Percentiles rank a stretch among this genome's conserved stretches.
phyloP scores from a whole-genome alignment of 1,140 invertebrate species.

The Neoseiulus cucumeris region DNA sequence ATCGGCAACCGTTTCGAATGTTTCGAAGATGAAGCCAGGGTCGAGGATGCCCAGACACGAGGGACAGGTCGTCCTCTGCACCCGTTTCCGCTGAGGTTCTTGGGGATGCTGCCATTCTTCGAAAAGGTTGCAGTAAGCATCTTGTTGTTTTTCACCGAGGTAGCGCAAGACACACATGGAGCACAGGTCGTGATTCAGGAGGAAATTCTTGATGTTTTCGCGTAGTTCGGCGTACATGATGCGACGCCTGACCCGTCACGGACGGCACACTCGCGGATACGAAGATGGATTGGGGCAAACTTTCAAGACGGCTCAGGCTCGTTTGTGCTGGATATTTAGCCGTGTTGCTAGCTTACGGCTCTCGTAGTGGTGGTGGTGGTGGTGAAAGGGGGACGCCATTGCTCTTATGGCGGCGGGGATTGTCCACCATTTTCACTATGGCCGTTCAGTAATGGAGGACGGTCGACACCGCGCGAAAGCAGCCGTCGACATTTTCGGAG shows the following conservation, averaged over 20 bases:
- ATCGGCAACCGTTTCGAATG: neutral
- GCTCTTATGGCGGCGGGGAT: slow-evolving; percentile 2
- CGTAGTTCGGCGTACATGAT: slow-evolving; percentile 5
- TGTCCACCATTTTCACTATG: slow-evolving; percentile 11
- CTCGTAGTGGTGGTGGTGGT: too few relatives aligned
- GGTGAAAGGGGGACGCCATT: neutral
- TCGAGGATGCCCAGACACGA: neutral
- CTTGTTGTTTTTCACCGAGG: neutral
- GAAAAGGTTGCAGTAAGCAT: neutral
- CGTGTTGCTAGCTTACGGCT: too few relatives aligned
- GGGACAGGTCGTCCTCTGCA: neutral
- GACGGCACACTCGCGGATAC: neutral
- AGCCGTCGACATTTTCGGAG: neutral
- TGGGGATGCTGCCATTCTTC: slow-evolving; percentile 1
- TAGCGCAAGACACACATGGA: neutral
- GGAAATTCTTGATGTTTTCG: slow-evolving; percentile 10
- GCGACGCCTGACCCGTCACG: too few relatives aligned
- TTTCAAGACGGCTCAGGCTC: too few relatives aligned
- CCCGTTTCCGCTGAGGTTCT: neutral
- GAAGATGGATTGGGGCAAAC: neutral
- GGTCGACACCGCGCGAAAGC: neutral
- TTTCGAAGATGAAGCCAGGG: neutral
- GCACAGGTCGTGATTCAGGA: neutral
- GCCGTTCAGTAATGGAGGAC: slow-evolving; percentile 10
- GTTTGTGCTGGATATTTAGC: too few relatives aligned